phyloP scores from a whole-genome alignment of 2,888 invertebrate genomes.

The Noctua fimbriata region DNA sequence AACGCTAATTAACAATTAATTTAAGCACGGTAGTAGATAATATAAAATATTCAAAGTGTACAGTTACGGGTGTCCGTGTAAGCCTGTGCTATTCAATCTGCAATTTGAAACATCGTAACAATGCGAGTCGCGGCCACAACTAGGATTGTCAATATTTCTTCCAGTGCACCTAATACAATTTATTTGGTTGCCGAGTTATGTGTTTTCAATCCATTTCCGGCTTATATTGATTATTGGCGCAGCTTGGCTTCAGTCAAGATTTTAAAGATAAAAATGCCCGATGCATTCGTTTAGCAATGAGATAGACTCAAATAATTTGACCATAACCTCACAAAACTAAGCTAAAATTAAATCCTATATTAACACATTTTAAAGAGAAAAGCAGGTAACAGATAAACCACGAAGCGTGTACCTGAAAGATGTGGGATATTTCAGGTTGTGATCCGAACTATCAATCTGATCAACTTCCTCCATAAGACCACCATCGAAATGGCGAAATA shows the following conservation, averaged over 20 bases:
- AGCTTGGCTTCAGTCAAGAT: not conserved
- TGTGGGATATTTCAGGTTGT: not conserved
- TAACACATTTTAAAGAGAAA: not conserved
- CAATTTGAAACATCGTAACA: slow-evolving; percentile 55
- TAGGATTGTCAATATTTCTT: slow-evolving; percentile 46
- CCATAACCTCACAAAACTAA: not conserved
- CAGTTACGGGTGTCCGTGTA: slow-evolving; percentile 64
- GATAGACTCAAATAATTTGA: not conserved
- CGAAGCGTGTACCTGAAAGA: not conserved
- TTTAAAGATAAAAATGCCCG: not conserved
- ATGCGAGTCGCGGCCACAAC: slow-evolving; percentile 15
- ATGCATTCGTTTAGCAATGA: not conserved
- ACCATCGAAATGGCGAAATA: not conserved
- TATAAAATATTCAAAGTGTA: slow-evolving; percentile 11
- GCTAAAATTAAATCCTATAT: not conserved
- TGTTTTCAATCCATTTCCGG: slow-evolving; percentile 31
- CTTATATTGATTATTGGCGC: not conserved
- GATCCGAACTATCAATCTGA: not conserved
- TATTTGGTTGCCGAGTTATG: slow-evolving; percentile 9
- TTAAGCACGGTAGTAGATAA: not conserved
- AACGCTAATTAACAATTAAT: slow-evolving; percentile 16
- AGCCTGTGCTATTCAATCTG: slow-evolving; percentile 62
- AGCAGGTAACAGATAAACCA: not conserved
- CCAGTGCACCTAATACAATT: slow-evolving; percentile 17
- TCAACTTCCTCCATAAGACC: not conserved